Conservation (phyloP, 2,113 vertebrate species). For the Circaetus cinerascens region DNA sequence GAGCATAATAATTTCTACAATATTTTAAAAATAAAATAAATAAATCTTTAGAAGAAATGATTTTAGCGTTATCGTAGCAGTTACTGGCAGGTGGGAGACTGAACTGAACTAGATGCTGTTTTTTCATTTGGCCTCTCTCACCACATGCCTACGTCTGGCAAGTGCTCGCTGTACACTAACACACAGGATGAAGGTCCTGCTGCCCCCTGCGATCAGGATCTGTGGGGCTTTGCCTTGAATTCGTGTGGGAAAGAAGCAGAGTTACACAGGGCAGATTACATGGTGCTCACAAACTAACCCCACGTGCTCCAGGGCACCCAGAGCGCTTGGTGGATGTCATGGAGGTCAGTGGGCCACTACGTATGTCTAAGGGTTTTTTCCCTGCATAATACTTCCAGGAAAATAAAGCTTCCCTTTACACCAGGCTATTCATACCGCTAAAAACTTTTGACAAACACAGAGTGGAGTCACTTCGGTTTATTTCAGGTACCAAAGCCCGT, state of each 20-base stretch:
- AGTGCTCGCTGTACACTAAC: background rate
- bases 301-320: background rate
- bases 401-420: background rate
- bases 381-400: background rate
- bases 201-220: too few relatives aligned
- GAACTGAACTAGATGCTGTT: background rate
- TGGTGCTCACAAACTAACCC: too few relatives aligned
- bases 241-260: background rate
- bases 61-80: background rate
- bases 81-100: background rate
- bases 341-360: background rate
- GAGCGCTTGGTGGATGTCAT: background rate
- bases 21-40: background rate
- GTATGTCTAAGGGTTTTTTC: background rate
- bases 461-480: background rate
- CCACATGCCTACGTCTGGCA: background rate
- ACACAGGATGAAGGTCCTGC: accelerated
- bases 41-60: background rate
- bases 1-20: background rate
- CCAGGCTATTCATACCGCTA: background rate
- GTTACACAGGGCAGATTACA: background rate
- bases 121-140: background rate
- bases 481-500: background rate
- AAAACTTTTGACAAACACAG: background rate
- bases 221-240: background rate